These are phyloP conservation scores for Struthidea cinerea DNA, from an alignment of 2,113 vertebrate genomes.

Conservation along the genomic window DNA sequence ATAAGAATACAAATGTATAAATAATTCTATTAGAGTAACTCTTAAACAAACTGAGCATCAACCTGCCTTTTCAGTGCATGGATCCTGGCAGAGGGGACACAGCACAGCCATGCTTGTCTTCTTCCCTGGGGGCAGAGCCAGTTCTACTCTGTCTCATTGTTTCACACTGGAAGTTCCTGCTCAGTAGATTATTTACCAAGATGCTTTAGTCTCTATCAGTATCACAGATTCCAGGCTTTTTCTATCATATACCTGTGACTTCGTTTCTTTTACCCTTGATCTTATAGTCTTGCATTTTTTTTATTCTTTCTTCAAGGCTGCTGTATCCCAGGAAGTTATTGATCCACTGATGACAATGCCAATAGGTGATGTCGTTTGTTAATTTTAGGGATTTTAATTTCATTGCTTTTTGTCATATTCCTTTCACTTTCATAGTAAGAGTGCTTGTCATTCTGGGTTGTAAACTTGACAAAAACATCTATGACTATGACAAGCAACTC, in stretches of 20 bases:
- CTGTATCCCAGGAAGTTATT: neutral
- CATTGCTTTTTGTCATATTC: neutral
- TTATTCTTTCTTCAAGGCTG: neutral
- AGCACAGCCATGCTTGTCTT: neutral
- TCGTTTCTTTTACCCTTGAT: neutral
- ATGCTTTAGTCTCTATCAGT: neutral
- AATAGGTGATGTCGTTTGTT: neutral
- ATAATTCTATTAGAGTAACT: neutral
- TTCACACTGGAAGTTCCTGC: neutral
- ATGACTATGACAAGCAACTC: neutral
- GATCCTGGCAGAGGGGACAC: neutral
- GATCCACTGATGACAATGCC: neutral
- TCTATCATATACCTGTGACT: neutral
- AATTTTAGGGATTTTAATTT: neutral
- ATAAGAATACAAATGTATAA: neutral
- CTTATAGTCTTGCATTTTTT: neutral
- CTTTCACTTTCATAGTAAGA: neutral
- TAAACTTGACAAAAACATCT: neutral
- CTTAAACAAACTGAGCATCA: neutral
- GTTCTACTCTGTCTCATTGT: rapidly evolving
- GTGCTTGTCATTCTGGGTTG: neutral
- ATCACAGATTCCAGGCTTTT: neutral
- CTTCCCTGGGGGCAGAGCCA: neutral
- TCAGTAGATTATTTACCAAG: neutral
- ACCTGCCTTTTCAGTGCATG: neutral